phyloP scores from a whole-genome alignment of 2,888 invertebrate species.

The Prosapia bicincta region DNA sequence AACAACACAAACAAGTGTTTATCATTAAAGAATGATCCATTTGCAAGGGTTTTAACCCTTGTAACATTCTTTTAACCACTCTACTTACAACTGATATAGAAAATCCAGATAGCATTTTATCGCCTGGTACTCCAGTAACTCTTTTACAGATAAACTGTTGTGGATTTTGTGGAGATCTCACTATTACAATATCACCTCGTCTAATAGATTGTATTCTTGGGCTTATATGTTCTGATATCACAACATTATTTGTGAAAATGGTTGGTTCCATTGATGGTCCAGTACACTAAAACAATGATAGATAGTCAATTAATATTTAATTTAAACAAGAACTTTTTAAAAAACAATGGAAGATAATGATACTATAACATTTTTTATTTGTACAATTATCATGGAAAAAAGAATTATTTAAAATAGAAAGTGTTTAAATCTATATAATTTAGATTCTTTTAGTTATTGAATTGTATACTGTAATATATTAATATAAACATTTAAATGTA shows the following conservation, averaged over 20 bases:
- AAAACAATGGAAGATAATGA: neutral
- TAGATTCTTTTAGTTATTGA: too few species aligned
- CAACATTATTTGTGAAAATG: slow-evolving; percentile 72
- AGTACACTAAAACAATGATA: slow-evolving; percentile 62
- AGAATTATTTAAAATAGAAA: neutral
- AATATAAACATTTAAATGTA: too few species aligned
- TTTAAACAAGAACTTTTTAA: neutral
- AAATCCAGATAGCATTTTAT: slow-evolving; percentile 52
- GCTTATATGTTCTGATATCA: slow-evolving; percentile 78
- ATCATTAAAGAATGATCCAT: too few species aligned
- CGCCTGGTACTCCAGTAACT: slow-evolving; percentile 73
- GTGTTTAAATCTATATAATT: neutral
- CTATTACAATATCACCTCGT: slow-evolving; percentile 82
- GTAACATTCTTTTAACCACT: too few species aligned
- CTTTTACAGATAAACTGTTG: slow-evolving; percentile 81
- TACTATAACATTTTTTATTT: too few species aligned
- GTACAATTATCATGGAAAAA: too few species aligned
- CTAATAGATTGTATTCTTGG: slow-evolving; percentile 58
- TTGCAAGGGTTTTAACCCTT: too few species aligned
- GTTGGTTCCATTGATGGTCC: slow-evolving; percentile 96
- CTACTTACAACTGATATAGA: neutral
- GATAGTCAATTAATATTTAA: neutral
- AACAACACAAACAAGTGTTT: too few species aligned
- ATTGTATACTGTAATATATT: too few species aligned
- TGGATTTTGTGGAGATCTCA: slow-evolving; percentile 77